Percentiles rank a stretch among this genome's conserved stretches.
These are phyloP conservation scores for Hypothenemus hampei DNA, from an alignment of 1,140 invertebrate genomes.

Conservation along the genomic window DNA sequence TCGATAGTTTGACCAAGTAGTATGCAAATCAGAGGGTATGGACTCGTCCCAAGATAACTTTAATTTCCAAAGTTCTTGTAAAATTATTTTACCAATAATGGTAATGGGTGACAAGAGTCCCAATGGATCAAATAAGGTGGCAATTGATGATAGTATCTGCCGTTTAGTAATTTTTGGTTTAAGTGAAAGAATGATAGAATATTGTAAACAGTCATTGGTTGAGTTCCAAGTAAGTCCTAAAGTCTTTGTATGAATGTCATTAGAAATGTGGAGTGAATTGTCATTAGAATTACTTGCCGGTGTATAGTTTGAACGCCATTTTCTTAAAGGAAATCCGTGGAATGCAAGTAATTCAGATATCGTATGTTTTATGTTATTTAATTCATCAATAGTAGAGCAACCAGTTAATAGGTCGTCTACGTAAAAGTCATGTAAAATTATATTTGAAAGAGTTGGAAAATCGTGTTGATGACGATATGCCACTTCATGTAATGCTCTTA, in stretches of 20 bases:
- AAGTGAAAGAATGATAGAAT: conserved; percentile 7
- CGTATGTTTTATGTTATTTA: conserved; percentile 20
- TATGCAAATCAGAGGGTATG: conserved; percentile 28
- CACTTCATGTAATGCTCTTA: conserved; percentile 29
- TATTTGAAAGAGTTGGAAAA: conserved; percentile 28
- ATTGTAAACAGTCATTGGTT: conserved; percentile 6
- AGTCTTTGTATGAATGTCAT: conserved; percentile 15
- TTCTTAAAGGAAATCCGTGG: conserved; percentile 39
- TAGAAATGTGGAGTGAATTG: neutral
- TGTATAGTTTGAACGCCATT: conserved; percentile 41
- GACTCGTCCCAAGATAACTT: conserved; percentile 42
- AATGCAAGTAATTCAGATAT: conserved; percentile 7
- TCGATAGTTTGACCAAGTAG: conserved; percentile 5
- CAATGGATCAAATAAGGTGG: conserved; percentile 34
- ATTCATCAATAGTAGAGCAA: conserved; percentile 27
- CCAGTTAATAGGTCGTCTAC: conserved; percentile 44
- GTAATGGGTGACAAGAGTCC: conserved; percentile 37
- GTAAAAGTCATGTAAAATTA: conserved; percentile 38
- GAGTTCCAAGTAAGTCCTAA: conserved; percentile 24
- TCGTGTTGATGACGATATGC: conserved; percentile 19
- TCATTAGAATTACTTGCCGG: neutral
- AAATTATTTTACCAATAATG: conserved; percentile 37
- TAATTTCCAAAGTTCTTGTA: conserved; percentile 41
- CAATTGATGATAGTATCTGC: conserved; percentile 25
- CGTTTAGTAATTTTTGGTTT: conserved; percentile 21